Percentiles rank a stretch among this genome's conserved stretches.
phyloP scores from a whole-genome alignment of 2,888 invertebrate species.

The Tanypteryx hageni region DNA sequence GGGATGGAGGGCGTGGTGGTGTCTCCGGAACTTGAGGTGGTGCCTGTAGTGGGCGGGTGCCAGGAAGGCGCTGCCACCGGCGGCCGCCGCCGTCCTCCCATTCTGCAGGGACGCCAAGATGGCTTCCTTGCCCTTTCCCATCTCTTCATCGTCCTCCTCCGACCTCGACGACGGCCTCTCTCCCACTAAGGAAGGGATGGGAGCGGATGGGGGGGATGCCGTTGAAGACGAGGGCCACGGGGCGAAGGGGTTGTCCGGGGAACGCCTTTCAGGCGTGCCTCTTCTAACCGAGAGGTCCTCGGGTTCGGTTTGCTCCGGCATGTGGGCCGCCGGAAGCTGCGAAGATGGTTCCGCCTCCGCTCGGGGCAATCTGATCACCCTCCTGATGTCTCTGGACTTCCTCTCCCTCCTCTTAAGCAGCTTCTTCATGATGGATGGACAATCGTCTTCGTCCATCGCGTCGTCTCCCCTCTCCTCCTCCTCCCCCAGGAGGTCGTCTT shows the following conservation, averaged over 20 bases:
- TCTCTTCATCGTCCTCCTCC: constrained; percentile 39
- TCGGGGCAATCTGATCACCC: constrained; percentile 76
- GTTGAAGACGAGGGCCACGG: constrained; percentile 46
- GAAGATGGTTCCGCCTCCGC: constrained; percentile 67
- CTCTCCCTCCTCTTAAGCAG: constrained; percentile 72
- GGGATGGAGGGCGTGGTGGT: constrained; percentile 51
- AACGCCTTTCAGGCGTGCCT: background rate
- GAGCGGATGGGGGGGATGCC: background rate
- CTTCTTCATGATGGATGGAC: constrained; percentile 71
- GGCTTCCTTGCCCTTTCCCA: background rate
- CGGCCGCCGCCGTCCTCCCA: background rate
- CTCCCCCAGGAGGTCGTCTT: constrained; percentile 12
- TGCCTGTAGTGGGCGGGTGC: constrained; percentile 51
- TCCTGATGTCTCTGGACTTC: constrained; percentile 77
- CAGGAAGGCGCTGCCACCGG: constrained; percentile 45
- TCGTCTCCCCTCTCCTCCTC: constrained; percentile 65
- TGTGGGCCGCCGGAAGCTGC: constrained; percentile 68
- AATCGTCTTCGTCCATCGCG: constrained; percentile 71
- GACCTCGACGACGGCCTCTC: constrained; percentile 8
- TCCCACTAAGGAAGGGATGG: background rate
- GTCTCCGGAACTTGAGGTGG: constrained; percentile 56
- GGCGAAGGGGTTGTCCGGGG: constrained; percentile 27
- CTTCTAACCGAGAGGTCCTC: constrained; percentile 88
- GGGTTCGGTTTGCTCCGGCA: constrained; percentile 93
- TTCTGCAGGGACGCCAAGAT: constrained; percentile 39